Percentiles rank a stretch among this genome's conserved stretches.
These are phyloP conservation scores for Cydia amplana DNA, from an alignment of 1,140 invertebrate genomes.

Conservation along the genomic window DNA sequence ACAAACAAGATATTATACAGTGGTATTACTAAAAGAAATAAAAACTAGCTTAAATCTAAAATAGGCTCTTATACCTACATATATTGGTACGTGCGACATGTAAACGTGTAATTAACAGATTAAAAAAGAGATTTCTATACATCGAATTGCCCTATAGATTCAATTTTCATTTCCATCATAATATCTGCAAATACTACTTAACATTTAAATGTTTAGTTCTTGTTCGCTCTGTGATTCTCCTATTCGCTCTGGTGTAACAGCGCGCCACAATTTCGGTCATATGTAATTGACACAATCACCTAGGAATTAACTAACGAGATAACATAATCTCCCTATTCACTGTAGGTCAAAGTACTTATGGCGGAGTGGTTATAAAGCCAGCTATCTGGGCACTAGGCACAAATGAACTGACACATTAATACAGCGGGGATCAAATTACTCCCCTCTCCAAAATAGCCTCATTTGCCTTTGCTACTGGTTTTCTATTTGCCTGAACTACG, in stretches of 20 bases:
- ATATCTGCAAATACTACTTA: too few species aligned
- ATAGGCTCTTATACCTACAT: too few species aligned
- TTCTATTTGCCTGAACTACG: slow-evolving; percentile 18
- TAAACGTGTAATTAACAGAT: too few species aligned
- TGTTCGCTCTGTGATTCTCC: not conserved
- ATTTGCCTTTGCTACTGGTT: slow-evolving; percentile 1
- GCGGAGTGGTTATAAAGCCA: slow-evolving; percentile 20
- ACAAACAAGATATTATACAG: too few species aligned
- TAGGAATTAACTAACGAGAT: slow-evolving; percentile 2
- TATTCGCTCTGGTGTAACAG: not conserved
- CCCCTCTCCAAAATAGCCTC: not conserved
- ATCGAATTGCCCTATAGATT: too few species aligned
- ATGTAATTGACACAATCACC: slow-evolving; percentile 1
- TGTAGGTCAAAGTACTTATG: slow-evolving; percentile 1
- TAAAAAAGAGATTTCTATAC: too few species aligned
- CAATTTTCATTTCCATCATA: too few species aligned
- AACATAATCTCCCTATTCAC: slow-evolving; percentile 1
- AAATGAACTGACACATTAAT: slow-evolving; percentile 32
- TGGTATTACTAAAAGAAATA: too few species aligned
- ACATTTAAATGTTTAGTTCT: too few species aligned
- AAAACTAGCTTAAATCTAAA: too few species aligned
- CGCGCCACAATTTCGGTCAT: not conserved
- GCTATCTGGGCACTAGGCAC: not conserved
- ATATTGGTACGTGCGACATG: too few species aligned
- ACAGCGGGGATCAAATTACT: slow-evolving; percentile 25